Evolutionary conservation across 2,888 invertebrate species (phyloP).

Genomic region (Meteorus cinctellus): DNA sequence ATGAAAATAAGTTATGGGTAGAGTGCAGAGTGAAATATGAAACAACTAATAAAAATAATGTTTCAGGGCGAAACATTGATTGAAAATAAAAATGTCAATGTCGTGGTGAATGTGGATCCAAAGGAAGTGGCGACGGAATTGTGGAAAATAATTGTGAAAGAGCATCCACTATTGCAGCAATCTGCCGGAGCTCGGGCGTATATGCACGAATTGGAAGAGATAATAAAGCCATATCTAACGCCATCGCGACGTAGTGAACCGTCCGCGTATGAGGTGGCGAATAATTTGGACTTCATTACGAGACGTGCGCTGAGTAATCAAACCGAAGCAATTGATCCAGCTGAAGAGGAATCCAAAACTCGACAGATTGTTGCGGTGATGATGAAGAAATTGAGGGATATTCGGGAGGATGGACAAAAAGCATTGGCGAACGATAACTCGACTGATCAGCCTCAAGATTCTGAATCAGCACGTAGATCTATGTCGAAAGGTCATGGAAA

Average conservation of each 20-base stretch:
- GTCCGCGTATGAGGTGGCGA: conserved; percentile 47
- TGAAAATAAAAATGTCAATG: conserved; percentile 57
- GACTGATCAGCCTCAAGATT: no score
- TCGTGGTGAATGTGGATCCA: conserved; percentile 58
- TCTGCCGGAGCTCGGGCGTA: conserved; percentile 13
- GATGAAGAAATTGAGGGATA: conserved; percentile 46
- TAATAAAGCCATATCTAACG: conserved; percentile 50
- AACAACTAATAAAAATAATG: not conserved
- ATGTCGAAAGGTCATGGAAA: not conserved
- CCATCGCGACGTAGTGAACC: conserved; percentile 51
- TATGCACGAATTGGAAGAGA: conserved; percentile 48
- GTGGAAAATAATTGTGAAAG: conserved; percentile 54
- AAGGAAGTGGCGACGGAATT: conserved; percentile 57
- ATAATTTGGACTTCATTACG: conserved; percentile 51
- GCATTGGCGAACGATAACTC: not conserved
- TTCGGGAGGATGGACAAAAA: conserved; percentile 23
- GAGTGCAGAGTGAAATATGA: not conserved
- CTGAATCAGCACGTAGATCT: not conserved
- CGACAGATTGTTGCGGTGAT: conserved; percentile 53
- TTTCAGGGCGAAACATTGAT: conserved; percentile 49
- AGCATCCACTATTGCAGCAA: conserved; percentile 27
- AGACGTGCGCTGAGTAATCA: conserved; percentile 46
- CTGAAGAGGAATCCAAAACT: conserved; percentile 51
- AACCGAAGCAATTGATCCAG: not conserved
- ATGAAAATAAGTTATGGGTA: not conserved